phyloP scores from a whole-genome alignment of 2,797 vertebrate species.

The Phrynocephalus forsythii region DNA sequence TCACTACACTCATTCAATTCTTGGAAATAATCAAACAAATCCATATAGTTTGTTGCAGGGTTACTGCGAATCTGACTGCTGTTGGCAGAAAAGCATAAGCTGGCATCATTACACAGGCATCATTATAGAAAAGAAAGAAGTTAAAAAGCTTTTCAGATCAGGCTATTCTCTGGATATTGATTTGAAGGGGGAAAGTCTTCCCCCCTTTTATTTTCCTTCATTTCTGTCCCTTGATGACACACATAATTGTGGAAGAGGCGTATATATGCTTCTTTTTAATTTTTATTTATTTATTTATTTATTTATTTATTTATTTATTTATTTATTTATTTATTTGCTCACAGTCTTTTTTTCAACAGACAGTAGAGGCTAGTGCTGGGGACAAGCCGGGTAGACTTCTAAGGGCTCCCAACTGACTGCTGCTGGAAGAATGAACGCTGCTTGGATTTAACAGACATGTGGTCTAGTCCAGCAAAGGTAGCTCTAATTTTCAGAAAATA shows the following conservation, averaged over 20 bases:
- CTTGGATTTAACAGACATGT: neutral
- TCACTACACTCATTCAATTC: neutral
- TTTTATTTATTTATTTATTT: too few relatives aligned
- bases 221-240: neutral
- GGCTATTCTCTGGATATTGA: neutral
- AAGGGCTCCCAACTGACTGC: too few relatives aligned
- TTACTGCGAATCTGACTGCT: neutral
- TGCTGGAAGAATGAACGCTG: neutral
- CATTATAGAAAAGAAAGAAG: slow-evolving; percentile 2
- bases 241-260: neutral
- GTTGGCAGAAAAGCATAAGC: neutral
- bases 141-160: slow-evolving; percentile 12
- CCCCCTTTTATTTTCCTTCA: neutral
- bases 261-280: neutral
- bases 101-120: slow-evolving; percentile 11
- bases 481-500: neutral
- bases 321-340: neutral
- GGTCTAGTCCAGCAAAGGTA: neutral
- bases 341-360: neutral
- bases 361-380: neutral
- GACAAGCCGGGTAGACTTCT: neutral
- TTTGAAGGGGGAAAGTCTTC: neutral
- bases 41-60: neutral
- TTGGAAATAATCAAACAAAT: slow-evolving; percentile 22
- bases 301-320: too few relatives aligned